phyloP scores from a whole-genome alignment of 2,888 invertebrate species.

The Acronicta psi region DNA sequence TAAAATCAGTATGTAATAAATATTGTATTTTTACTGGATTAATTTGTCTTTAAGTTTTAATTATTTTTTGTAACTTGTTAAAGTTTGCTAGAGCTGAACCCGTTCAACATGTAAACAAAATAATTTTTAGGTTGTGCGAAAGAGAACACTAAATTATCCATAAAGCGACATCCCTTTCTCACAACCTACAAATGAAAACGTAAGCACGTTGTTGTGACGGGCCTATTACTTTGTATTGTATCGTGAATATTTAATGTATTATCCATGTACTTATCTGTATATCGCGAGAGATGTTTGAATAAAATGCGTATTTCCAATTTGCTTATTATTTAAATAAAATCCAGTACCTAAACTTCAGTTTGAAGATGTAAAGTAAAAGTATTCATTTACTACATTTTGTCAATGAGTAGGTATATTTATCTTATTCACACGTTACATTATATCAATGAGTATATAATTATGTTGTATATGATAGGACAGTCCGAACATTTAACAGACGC shows the following conservation, averaged over 20 bases:
- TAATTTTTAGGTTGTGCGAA: not conserved
- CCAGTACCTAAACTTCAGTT: too few species aligned
- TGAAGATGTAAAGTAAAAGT: too few species aligned
- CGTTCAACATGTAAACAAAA: too few species aligned
- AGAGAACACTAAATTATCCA: not conserved
- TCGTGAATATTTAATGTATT: constrained; percentile 46
- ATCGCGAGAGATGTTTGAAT: constrained; percentile 66
- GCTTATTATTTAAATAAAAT: constrained; percentile 14
- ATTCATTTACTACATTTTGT: too few species aligned
- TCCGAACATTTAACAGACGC: too few species aligned
- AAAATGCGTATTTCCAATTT: constrained; percentile 72
- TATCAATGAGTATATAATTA: too few species aligned
- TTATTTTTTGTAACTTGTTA: constrained; percentile 65
- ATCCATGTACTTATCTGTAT: constrained; percentile 80
- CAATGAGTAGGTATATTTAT: too few species aligned
- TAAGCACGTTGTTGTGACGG: too few species aligned
- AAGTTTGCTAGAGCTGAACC: constrained; percentile 65
- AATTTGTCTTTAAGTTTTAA: not conserved
- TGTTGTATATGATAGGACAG: too few species aligned
- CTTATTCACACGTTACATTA: too few species aligned
- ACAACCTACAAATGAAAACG: not conserved
- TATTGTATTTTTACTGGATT: not conserved
- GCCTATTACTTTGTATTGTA: constrained; percentile 23
- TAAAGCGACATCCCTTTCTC: not conserved
- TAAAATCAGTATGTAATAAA: too few species aligned